These are phyloP conservation scores for Hypsibius dujardini DNA, from an alignment of 1,140 invertebrate genomes.

Conservation along the genomic window DNA sequence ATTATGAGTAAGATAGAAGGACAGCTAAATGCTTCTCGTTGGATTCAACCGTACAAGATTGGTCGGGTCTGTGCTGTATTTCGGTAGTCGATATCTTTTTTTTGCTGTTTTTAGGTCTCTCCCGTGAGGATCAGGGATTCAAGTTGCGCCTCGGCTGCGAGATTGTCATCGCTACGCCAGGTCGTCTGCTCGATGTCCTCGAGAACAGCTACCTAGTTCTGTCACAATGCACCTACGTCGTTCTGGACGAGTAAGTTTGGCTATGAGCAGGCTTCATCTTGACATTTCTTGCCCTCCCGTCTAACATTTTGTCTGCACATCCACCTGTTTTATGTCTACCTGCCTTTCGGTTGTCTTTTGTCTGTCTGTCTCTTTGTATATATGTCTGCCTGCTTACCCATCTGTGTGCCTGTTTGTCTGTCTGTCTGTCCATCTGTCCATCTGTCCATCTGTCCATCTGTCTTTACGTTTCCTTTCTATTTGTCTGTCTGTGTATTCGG, in stretches of 20 bases:
- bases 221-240: conserved; percentile 51
- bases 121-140: conserved; percentile 94
- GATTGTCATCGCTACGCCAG: conserved; percentile 99
- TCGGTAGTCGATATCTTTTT: neutral
- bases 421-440: no score
- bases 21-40: neutral
- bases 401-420: no score
- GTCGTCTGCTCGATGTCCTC: conserved; percentile 93
- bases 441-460: no score
- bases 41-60: neutral
- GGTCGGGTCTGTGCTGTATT: neutral
- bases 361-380: no score
- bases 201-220: conserved; percentile 56
- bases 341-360: no score
- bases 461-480: no score
- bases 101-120: conserved; percentile 38
- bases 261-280: conserved; percentile 17
- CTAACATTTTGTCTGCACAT: no score
- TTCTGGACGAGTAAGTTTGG: conserved; percentile 40
- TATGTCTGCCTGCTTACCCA: no score
- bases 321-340: no score
- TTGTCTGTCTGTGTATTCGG: no score
- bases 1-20: neutral
- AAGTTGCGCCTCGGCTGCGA: conserved; percentile 84
- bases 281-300: no score